Evolutionary conservation across 2,113 vertebrate species (phyloP).

Genomic region (Sclerurus mexicanus): DNA sequence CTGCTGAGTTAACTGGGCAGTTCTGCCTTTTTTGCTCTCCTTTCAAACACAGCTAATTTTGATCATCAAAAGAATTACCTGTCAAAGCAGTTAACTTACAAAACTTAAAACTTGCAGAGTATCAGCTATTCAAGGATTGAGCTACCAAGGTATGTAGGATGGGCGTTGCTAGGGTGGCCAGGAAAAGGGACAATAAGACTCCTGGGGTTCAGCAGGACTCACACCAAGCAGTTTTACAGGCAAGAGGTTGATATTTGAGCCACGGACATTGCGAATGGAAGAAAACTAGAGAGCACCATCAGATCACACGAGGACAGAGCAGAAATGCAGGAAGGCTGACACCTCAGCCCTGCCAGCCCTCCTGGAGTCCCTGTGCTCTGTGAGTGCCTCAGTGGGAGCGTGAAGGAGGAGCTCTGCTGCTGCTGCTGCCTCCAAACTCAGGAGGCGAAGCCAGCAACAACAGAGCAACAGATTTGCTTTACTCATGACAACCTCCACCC

Average conservation of each 20-base stretch:
- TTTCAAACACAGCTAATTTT: neutral
- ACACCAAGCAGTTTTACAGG: neutral
- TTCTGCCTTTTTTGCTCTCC: neutral
- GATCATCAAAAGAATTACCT: neutral
- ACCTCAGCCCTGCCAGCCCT: neutral
- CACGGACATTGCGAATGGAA: fast-evolving
- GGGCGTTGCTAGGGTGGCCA: neutral
- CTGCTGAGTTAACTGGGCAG: neutral
- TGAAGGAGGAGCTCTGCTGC: neutral
- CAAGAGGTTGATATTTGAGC: neutral
- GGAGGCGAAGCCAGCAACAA: neutral
- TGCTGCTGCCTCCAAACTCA: neutral
- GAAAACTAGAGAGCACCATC: neutral
- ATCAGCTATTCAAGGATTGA: neutral
- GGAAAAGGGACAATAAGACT: neutral
- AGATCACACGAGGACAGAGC: neutral
- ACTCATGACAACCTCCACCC: neutral
- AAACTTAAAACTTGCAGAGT: neutral
- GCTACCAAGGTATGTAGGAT: neutral
- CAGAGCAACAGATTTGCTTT: neutral
- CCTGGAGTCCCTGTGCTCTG: neutral
- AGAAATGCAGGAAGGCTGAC: neutral
- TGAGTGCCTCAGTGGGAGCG: neutral
- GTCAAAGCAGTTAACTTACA: too few relatives aligned
- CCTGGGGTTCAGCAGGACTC: neutral